These are phyloP conservation scores for Phortica variegata DNA, from an alignment of 1,140 invertebrate species.

Conservation along the genomic window DNA sequence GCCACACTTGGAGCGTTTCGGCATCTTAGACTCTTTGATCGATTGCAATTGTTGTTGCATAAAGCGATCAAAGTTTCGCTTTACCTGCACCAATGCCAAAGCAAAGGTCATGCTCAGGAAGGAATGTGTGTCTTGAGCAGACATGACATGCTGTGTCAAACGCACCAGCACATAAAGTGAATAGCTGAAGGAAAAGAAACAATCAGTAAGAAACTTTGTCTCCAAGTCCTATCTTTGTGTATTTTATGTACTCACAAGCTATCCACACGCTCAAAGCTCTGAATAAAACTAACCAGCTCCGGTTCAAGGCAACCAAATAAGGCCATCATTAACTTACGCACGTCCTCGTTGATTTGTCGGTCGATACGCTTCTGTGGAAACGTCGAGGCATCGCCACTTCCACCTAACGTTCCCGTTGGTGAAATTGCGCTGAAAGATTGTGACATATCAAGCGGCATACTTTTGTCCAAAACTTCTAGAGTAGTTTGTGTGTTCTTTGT, in stretches of 20 bases:
- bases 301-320: slow-evolving; percentile 84
- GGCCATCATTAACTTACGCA: slow-evolving; percentile 80
- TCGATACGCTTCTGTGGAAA: slow-evolving; percentile 66
- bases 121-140: slow-evolving; percentile 86
- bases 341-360: slow-evolving; percentile 74
- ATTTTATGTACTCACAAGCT: slow-evolving; percentile 71
- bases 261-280: slow-evolving; percentile 82
- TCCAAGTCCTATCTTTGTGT: not conserved
- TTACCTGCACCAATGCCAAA: slow-evolving; percentile 86
- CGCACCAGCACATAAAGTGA: slow-evolving; percentile 90
- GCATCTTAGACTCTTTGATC: slow-evolving; percentile 76
- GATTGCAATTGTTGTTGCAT: slow-evolving; percentile 84
- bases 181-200: slow-evolving; percentile 65
- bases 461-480: slow-evolving; percentile 54
- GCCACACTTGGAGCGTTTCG: slow-evolving; percentile 81
- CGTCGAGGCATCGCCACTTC: slow-evolving; percentile 6
- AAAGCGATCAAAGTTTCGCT: slow-evolving; percentile 90
- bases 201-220: no score
- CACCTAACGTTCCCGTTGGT: slow-evolving; percentile 20
- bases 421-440: slow-evolving; percentile 33
- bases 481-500: slow-evolving; percentile 63
- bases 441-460: slow-evolving; percentile 28
- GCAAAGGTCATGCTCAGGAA: slow-evolving; percentile 89
- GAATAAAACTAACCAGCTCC: slow-evolving; percentile 82
- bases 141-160: slow-evolving; percentile 86